These are phyloP conservation scores for Gila orcuttii DNA, from an alignment of 2,113 vertebrate species.

Conservation along the genomic window DNA sequence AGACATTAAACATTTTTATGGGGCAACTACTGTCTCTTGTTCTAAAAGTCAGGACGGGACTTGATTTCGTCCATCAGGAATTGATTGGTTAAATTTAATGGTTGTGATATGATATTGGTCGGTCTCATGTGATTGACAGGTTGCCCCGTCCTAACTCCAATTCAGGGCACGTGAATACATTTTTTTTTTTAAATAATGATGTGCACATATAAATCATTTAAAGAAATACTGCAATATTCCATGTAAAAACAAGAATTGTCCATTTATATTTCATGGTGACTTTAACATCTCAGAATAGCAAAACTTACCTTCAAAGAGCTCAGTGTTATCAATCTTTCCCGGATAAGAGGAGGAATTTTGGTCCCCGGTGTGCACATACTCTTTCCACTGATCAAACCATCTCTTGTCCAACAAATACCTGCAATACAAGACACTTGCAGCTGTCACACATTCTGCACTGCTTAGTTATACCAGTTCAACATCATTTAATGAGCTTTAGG, in stretches of 20 bases:
- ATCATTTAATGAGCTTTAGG: neutral
- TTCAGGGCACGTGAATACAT: too few species aligned
- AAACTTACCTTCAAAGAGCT: conserved; percentile 81
- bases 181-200: too few species aligned
- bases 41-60: too few species aligned
- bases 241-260: too few species aligned
- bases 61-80: too few species aligned
- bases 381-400: conserved; percentile 85
- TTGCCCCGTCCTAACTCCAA: too few species aligned
- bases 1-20: neutral
- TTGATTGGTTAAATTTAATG: too few species aligned
- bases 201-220: too few species aligned
- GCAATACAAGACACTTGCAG: conserved; percentile 25
- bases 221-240: too few species aligned
- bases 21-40: neutral
- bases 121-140: too few species aligned
- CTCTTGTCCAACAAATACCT: conserved; percentile 83
- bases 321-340: conserved; percentile 80
- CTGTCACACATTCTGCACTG: neutral
- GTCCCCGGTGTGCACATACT: conserved; percentile 79
- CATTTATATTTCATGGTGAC: too few species aligned
- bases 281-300: neutral
- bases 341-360: conserved; percentile 81
- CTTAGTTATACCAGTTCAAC: neutral
- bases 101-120: too few species aligned